Evolutionary conservation across 2,797 vertebrate species (phyloP).

Genomic region (Pipistrellus nathusii): DNA sequence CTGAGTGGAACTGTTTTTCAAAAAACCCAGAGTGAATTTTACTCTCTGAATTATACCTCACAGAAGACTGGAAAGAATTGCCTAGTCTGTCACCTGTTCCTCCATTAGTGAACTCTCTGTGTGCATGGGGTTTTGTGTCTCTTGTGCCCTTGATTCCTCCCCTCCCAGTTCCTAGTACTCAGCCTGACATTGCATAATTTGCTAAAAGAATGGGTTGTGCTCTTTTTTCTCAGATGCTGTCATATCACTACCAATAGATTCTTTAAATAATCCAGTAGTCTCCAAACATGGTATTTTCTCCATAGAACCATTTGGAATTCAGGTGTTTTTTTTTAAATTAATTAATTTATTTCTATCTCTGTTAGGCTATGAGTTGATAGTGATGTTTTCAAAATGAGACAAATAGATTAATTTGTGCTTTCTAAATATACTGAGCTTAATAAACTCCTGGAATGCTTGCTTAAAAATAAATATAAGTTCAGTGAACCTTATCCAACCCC

Average conservation of each 20-base stretch:
- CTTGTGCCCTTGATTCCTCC: too few relatives aligned
- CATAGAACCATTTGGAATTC: neutral
- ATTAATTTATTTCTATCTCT: neutral
- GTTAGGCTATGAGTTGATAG: neutral
- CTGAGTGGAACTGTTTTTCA: neutral
- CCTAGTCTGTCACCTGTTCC: neutral
- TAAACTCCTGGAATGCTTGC: neutral
- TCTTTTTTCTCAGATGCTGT: neutral
- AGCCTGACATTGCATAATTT: neutral
- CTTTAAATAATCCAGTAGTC: neutral
- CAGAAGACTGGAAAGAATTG: neutral
- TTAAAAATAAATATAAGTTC: neutral
- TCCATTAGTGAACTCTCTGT: neutral
- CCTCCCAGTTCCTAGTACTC: neutral
- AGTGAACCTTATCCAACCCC: neutral
- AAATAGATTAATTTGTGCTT: slow-evolving; percentile 7
- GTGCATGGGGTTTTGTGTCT: neutral
- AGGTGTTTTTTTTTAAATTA: neutral
- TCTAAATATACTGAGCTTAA: slow-evolving; percentile 33
- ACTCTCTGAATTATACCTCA: neutral
- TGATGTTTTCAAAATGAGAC: neutral
- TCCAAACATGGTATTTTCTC: slow-evolving; percentile 16
- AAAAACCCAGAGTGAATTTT: neutral
- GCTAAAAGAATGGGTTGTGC: neutral
- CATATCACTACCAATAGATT: neutral